Evolutionary conservation across 2,888 invertebrate species (phyloP), one percentile per base, ranked within the genome.

Genomic region (Ophioninae sp.): DNA sequence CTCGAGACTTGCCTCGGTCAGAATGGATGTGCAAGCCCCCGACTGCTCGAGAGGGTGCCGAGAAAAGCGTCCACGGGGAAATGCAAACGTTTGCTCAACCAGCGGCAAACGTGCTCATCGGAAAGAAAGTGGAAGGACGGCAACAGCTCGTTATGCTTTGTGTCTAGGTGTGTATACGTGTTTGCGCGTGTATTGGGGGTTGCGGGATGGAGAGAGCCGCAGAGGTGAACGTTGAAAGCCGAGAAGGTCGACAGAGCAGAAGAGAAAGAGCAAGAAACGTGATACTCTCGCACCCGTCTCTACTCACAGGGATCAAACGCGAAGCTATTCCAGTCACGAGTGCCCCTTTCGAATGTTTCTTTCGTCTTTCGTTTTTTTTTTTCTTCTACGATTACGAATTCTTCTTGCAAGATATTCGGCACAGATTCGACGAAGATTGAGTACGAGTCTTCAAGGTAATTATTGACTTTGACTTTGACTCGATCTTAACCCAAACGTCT

Each of bases 11-110:
- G 51, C 75, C 61, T 30, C 67, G 72, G 37, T 59, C 69, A 72
- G 75, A 79, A 75, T 67, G 75, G 64, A 71, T 64, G 79, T 69
- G 44, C 41, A 5, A 17, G 44, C 22, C 30, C 30, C 30, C 30
- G 41, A 51, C 20, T 9, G 64, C 63, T 39, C 20, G 67, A 68
- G 63, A 6, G 51, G 79, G 69, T 37, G 78, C 58, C 30, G 77
- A 84, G 63, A 73, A 79, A 13, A 51, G 17, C 51, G 58, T 65
- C 65, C 67, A 81, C 78, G 58, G 61, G 68, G 51, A 80, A 82
- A 81, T 85, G 82, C 81, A 85, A 84, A 85, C 86, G 83, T 87
- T 85, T 85, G 81, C 85, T 86, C 83, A 85, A 84, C 85, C 81
- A 77, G 81, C 80, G 83, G 85, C 79, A 80, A 85, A 84, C 81